Conservation (phyloP, 1,140 invertebrate species). For the Musca domestica region DNA sequence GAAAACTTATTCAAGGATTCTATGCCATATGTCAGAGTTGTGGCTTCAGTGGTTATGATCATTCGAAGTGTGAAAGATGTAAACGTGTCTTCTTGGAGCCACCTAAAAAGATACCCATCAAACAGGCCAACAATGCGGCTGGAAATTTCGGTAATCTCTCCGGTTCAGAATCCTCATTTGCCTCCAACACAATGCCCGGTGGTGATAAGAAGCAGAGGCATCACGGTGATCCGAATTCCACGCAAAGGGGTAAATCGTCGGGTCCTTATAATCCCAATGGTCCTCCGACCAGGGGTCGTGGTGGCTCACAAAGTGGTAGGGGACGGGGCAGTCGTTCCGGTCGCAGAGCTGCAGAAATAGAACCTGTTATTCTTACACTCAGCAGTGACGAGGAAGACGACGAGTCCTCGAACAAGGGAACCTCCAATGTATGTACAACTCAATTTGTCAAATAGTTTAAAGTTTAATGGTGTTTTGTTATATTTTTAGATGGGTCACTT, state of each 20-base stretch:
- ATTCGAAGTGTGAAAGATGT: constrained; percentile 68
- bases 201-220: constrained; percentile 8
- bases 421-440: constrained; percentile 35
- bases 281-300: constrained; percentile 20
- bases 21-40: constrained; percentile 70
- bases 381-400: constrained; percentile 63
- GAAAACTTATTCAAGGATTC: constrained; percentile 66
- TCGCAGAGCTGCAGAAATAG: constrained; percentile 55
- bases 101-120: constrained; percentile 59
- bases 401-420: constrained; percentile 33
- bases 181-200: neutral
- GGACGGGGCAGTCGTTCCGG: constrained; percentile 41
- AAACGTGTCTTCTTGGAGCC: constrained; percentile 61
- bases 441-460: neutral
- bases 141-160: constrained; percentile 13
- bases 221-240: neutral
- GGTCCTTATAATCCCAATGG: neutral
- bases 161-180: neutral
- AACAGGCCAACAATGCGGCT: constrained; percentile 38
- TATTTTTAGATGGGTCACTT: neutral
- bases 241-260: constrained; percentile 1
- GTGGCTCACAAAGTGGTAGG: constrained; percentile 33
- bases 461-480: neutral
- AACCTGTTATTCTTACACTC: constrained; percentile 63
- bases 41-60: constrained; percentile 69